phyloP scores from a whole-genome alignment of 2,888 invertebrate genomes.

The Patella pellucida region DNA sequence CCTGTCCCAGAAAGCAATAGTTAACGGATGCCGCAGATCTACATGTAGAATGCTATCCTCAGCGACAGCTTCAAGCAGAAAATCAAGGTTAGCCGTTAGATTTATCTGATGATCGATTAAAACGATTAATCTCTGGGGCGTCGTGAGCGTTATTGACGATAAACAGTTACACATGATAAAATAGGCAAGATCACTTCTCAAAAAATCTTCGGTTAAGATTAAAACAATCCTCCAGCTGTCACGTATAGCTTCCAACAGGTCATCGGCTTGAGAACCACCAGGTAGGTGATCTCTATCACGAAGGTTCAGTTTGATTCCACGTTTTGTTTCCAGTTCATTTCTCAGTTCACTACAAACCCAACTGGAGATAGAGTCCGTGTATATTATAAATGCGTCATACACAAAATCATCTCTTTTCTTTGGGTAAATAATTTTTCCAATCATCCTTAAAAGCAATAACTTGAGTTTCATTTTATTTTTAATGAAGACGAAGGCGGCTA shows the following conservation, averaged over 20 bases:
- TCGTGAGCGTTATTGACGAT: not conserved
- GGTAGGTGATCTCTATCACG: not conserved
- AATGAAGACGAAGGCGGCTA: not conserved
- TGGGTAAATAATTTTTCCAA: not conserved
- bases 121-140: not conserved
- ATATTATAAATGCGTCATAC: not conserved
- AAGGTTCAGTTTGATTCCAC: not conserved
- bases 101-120: not conserved
- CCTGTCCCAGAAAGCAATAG: not conserved
- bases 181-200: not conserved
- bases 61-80: not conserved
- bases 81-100: not conserved
- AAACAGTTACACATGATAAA: not conserved
- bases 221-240: constrained; percentile 3
- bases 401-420: not conserved
- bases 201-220: not conserved
- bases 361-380: not conserved
- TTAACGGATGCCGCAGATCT: not conserved
- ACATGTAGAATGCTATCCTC: not conserved
- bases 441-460: not conserved
- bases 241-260: not conserved
- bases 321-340: not conserved
- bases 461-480: not conserved
- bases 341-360: not conserved
- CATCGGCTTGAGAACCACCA: not conserved